Percentiles rank a stretch among this genome's conserved stretches.
phyloP scores from a whole-genome alignment of 2,113 vertebrate species.

The Manacus vitellinus region DNA sequence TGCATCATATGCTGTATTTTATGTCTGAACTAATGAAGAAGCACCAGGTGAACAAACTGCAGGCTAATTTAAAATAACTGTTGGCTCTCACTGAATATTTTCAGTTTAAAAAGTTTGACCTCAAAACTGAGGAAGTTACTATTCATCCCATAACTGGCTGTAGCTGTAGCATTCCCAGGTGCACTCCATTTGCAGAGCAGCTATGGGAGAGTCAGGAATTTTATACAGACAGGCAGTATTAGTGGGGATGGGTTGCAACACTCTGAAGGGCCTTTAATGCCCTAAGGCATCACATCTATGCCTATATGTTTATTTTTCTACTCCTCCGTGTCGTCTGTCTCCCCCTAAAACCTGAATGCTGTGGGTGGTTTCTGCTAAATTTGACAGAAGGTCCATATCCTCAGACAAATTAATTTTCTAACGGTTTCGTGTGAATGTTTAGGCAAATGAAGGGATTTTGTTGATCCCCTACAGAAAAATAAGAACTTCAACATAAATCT shows the following conservation, averaged over 20 bases:
- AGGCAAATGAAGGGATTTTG: not conserved
- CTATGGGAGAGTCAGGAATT: not conserved
- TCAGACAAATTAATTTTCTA: not conserved
- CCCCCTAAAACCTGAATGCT: not conserved
- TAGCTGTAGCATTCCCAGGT: not conserved
- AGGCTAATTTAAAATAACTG: not conserved
- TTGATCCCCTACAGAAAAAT: not conserved
- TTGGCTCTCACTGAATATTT: not conserved
- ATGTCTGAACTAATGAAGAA: not conserved
- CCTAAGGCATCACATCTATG: not conserved
- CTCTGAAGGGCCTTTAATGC: not conserved
- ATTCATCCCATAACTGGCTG: not conserved
- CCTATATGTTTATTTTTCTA: not conserved
- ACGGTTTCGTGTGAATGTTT: rapidly evolving
- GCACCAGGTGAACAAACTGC: not conserved
- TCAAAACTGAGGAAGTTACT: not conserved
- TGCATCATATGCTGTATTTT: rapidly evolving
- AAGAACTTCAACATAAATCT: not conserved
- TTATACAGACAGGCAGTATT: not conserved
- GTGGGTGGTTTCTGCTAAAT: not conserved
- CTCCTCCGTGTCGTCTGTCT: not conserved
- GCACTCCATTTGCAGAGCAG: not conserved
- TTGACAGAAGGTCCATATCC: rapidly evolving
- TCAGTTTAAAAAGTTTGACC: not conserved
- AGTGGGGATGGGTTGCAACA: not conserved